These are phyloP conservation scores for Parapristionchus giblindavisi DNA, from an alignment of 2,888 invertebrate genomes.

Conservation along the genomic window DNA sequence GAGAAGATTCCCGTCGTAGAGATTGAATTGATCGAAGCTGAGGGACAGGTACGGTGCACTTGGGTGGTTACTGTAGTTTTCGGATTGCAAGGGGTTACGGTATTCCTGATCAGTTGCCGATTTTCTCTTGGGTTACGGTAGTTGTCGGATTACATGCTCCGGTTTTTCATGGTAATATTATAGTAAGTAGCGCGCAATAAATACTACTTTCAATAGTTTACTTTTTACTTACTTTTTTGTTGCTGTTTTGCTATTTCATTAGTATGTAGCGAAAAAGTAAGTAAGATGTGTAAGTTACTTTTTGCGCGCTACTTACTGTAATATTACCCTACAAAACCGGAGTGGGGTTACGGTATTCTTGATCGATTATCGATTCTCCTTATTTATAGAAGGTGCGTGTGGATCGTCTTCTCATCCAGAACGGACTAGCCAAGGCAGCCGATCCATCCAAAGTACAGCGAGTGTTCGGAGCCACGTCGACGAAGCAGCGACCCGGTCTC, in stretches of 20 bases:
- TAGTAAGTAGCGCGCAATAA: no score
- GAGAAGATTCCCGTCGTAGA: slow-evolving; percentile 67
- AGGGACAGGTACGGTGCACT: no score
- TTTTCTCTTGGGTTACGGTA: neutral
- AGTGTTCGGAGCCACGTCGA: neutral
- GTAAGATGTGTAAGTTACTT: neutral
- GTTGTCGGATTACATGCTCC: no score
- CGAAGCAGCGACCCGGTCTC: no score
- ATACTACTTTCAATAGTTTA: no score
- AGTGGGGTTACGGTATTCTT: no score
- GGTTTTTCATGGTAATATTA: no score
- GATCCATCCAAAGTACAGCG: slow-evolving; percentile 59
- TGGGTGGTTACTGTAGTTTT: neutral
- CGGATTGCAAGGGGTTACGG: neutral
- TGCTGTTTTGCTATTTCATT: no score
- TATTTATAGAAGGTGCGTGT: slow-evolving; percentile 60
- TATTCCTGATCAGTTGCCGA: no score
- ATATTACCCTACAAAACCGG: no score
- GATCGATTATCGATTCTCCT: neutral
- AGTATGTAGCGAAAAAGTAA: no score
- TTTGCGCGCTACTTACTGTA: neutral
- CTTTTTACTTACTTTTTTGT: no score
- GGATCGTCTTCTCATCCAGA: slow-evolving; percentile 59
- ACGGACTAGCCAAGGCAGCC: slow-evolving; percentile 63
- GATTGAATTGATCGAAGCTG: slow-evolving; percentile 43